Conservation (phyloP, 1,140 invertebrate species). For the Pomacea maculata region DNA sequence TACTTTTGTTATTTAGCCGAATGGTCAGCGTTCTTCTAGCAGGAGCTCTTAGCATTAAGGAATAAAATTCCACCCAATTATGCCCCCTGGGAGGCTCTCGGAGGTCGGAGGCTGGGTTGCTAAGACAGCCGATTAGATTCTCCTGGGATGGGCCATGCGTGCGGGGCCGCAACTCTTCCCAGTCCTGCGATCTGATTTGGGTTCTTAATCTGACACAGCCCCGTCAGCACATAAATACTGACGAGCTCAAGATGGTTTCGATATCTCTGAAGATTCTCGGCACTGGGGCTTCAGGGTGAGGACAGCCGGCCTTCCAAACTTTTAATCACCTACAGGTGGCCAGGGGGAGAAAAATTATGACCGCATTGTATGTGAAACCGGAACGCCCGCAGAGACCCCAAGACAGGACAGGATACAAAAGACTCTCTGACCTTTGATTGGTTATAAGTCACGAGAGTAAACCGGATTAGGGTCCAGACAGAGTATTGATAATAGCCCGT, state of each 20-base stretch:
- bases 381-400: constrained; percentile 6
- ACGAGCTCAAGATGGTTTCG: constrained; percentile 16
- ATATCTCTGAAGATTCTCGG: constrained; percentile 11
- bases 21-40: too few relatives aligned
- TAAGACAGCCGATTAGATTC: neutral
- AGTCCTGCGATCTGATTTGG: constrained; percentile 7
- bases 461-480: constrained; percentile 1
- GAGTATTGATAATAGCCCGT: constrained; percentile 13
- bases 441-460: constrained; percentile 14
- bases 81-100: neutral
- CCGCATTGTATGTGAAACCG: constrained; percentile 17
- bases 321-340: constrained; percentile 21
- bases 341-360: constrained; percentile 18
- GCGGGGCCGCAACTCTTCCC: too few relatives aligned
- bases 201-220: constrained; percentile 8
- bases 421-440: constrained; percentile 11
- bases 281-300: neutral
- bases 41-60: too few relatives aligned
- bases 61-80: neutral
- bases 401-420: neutral
- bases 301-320: neutral
- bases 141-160: too few relatives aligned
- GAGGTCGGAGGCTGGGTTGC: neutral
- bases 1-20: too few relatives aligned
- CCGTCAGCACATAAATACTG: constrained; percentile 14